A percentile compares a stretch with the other conserved stretches of the same genome.
phyloP scores from a whole-genome alignment of 1,140 invertebrate species.

The Bicyclus anynana region DNA sequence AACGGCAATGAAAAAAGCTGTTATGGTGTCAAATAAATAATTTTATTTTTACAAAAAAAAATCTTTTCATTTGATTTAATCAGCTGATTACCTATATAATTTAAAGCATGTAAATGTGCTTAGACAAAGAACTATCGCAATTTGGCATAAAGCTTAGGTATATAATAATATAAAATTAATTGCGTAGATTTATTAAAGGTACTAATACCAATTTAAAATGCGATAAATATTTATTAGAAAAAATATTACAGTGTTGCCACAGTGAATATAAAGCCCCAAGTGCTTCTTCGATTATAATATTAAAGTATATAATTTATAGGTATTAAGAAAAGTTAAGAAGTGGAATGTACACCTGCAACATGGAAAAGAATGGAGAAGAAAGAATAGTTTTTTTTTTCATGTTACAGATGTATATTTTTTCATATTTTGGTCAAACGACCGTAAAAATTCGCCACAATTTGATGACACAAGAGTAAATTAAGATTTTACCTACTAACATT shows the following conservation, averaged over 20 bases:
- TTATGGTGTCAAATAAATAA: no score
- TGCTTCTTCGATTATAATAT: conserved; percentile 32
- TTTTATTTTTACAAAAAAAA: no score
- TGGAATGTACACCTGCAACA: conserved; percentile 2
- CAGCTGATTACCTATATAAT: no score
- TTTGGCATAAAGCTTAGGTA: no score
- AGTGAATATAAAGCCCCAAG: conserved; percentile 34
- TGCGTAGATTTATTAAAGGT: no score
- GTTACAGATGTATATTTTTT: conserved; percentile 1
- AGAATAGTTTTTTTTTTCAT: not conserved
- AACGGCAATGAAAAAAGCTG: no score
- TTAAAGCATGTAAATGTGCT: no score
- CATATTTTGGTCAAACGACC: not conserved
- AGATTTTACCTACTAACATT: conserved; percentile 5
- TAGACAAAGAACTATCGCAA: no score
- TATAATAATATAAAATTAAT: no score
- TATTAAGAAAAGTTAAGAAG: no score
- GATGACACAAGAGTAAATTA: not conserved
- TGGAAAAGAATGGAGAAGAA: not conserved
- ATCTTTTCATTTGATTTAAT: no score
- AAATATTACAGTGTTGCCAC: conserved; percentile 11
- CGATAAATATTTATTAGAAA: not conserved
- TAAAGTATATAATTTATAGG: conserved; percentile 10
- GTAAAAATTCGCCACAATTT: not conserved
- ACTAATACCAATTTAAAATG: no score